Base-by-base conservation (phyloP, 2,113 vertebrate species). In the Brevimyrus niger region DNA sequence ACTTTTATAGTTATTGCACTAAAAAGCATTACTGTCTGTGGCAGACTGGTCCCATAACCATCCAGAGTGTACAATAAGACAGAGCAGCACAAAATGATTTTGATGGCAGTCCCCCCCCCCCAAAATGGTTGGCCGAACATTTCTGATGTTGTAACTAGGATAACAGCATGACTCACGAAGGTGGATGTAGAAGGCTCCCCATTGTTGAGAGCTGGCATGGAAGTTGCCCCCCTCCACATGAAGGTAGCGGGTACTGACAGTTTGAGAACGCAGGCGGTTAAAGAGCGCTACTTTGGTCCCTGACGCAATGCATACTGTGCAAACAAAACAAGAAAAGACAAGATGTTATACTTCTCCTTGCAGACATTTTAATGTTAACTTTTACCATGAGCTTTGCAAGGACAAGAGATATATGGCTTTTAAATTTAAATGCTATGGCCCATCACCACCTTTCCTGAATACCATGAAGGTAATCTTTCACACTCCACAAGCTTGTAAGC, bases 151-250 rank as follows among this genome's bases (percentile, higher is more conserved):
- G 31, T 73, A 35, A 23, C 10, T 35, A 55, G 21, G 88, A 48
- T 1, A 31, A 46, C 61, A 31, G 82, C 92, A 10, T 10, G 3
- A 97, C 98, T 97, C 94, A 99, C 98, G 93, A 92, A 99, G 97
- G 93, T 99, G 98, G 95, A 99, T 99, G 94, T 97, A 99, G 95
- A 99, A 99, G 4, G 98, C 98, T 93, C 98, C 98, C 98, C 98
- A 99, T 92, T 99, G 98, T 88, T 99, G 98, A 90, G 98, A 99
- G 94, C 98, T 99, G 95, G 98, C 98, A 92, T 99, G 98, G 89
- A 99, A 99, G 94, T 99, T 99, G 38, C 98, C 98, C 23, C 98
- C 98, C 96, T 99, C 98, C 93, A 99, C 98, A 53, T 99, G 98
- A 86, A 99, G 97, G 93, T 99, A 99, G 93, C 98, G 97, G 65